Evolutionary conservation across 2,797 vertebrate genomes (phyloP), one percentile per base, ranked within the genome.

Genomic region (Acipenser transmontanus): DNA sequence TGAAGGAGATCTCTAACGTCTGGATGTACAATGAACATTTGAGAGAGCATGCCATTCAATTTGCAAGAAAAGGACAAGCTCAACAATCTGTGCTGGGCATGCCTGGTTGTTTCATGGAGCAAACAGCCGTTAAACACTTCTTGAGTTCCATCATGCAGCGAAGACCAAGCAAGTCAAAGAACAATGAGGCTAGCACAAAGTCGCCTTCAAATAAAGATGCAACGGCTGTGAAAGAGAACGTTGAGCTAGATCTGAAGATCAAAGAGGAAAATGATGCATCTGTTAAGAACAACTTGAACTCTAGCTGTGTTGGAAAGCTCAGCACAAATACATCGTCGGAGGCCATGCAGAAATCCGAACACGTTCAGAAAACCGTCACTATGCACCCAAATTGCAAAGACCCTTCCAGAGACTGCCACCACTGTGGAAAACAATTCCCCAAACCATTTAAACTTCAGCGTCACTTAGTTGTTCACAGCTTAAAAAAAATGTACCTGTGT

Each of bases 21-120:
- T 99, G 97, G 96, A 97, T 98, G 97, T 98, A 98, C 81, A 99
- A 99, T 0, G 96, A 99, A 74, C 97, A 99, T 73, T 82, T 99
- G 14, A 85, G 96, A 47, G 96, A 98, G 47, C 97, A 99, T 0
- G 96, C 97, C 65, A 93, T 93, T 0, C 94, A 95, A 79, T 99
- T 99, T 0, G 96, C 96, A 8, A 89, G 95, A 61, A 93, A 88
- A 71, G 95, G 93, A 13, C 97, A 95, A 74, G 91, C 85, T 0
- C 94, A 93, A 77, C 90, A 90, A 61, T 88, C 93, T 0, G 88
- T 92, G 71, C 82, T 93, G 73, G 92, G 91, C 3, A 86, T 94
- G 74, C 82, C 94, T 0, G 83, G 89, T 9, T 90, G 90, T 72
- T 87, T 95, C 9, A 80, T 91, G 47, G 92, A 94, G 66, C 92